A percentile compares a stretch with the other conserved stretches of the same genome.
Evolutionary conservation across 2,888 invertebrate genomes (phyloP).

Genomic region (Isoperla grammatica): DNA sequence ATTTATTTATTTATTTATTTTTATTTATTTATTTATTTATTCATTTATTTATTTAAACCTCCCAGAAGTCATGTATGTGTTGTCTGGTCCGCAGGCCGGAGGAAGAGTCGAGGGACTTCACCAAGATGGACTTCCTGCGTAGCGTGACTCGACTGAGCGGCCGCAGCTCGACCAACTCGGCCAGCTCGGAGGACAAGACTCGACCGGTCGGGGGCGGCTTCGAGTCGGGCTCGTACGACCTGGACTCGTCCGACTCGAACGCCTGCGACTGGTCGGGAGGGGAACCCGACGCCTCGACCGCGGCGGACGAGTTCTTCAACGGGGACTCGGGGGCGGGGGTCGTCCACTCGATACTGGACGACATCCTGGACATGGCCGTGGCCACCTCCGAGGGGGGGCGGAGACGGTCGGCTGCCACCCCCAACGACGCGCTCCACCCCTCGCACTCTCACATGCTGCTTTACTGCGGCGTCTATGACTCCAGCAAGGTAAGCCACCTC

Average conservation of each 20-base stretch:
- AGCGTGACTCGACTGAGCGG: not conserved
- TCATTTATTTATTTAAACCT: no score
- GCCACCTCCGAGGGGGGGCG: not conserved
- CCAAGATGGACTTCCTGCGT: not conserved
- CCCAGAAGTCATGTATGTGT: no score
- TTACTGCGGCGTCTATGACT: constrained; percentile 74
- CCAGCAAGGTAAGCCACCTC: no score
- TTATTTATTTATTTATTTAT: no score
- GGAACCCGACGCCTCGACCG: constrained; percentile 51
- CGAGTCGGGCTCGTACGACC: not conserved
- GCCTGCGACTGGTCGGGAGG: constrained; percentile 8
- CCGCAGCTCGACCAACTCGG: not conserved
- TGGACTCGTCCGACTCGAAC: not conserved
- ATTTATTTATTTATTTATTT: no score
- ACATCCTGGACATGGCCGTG: constrained; percentile 52
- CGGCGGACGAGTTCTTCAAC: constrained; percentile 62
- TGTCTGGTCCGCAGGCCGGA: no score
- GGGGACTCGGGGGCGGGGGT: constrained; percentile 44
- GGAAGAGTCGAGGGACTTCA: no score
- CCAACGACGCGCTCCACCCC: constrained; percentile 53
- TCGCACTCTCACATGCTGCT: constrained; percentile 79
- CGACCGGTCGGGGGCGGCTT: not conserved
- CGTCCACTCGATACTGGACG: constrained; percentile 53
- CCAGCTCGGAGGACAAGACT: not conserved
- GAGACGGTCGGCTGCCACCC: not conserved